Percentiles rank a stretch among this genome's conserved stretches.
These are phyloP conservation scores for Solea solea DNA, from an alignment of 2,113 vertebrate genomes.

Conservation along the genomic window DNA sequence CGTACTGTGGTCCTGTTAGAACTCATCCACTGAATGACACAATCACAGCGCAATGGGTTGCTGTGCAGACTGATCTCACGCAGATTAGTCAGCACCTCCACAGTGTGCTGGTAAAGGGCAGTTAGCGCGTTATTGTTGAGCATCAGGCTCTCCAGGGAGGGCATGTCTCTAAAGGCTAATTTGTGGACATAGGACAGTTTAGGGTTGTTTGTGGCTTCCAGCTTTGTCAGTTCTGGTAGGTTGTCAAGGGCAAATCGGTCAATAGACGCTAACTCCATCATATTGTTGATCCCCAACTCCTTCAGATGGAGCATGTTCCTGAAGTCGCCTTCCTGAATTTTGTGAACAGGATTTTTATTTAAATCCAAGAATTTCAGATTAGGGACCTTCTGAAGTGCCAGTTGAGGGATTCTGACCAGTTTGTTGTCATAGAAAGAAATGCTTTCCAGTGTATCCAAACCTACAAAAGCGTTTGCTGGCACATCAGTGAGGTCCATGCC, in stretches of 20 bases:
- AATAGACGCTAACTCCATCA: conserved; percentile 94
- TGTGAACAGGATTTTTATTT: conserved; percentile 96
- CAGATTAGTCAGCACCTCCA: conserved; percentile 91
- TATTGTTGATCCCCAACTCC: conserved; percentile 96
- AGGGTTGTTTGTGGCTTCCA: conserved; percentile 97
- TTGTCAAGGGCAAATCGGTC: conserved; percentile 94
- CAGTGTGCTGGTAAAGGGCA: conserved; percentile 90
- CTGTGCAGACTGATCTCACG: conserved; percentile 97
- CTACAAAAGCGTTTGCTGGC: conserved; percentile 92
- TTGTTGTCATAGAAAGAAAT: conserved; percentile 98
- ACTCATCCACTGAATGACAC: conserved; percentile 95
- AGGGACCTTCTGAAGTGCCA: conserved; percentile 92
- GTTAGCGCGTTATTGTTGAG: conserved; percentile 96
- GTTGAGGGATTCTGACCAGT: conserved; percentile 90
- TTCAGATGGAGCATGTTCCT: conserved; percentile 93
- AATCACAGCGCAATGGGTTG: conserved; percentile 95
- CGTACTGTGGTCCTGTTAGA: conserved; percentile 94
- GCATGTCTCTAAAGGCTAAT: conserved; percentile 92
- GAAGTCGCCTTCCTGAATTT: conserved; percentile 96
- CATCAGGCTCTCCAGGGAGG: conserved; percentile 96
- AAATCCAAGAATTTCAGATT: conserved; percentile 97
- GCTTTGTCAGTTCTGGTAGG: conserved; percentile 95
- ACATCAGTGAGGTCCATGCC: conserved; percentile 96
- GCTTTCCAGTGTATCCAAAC: conserved; percentile 93
- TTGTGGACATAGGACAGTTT: conserved; percentile 94